Conservation (phyloP, 2,113 vertebrate species). For the Todiramphus saurophagus region DNA sequence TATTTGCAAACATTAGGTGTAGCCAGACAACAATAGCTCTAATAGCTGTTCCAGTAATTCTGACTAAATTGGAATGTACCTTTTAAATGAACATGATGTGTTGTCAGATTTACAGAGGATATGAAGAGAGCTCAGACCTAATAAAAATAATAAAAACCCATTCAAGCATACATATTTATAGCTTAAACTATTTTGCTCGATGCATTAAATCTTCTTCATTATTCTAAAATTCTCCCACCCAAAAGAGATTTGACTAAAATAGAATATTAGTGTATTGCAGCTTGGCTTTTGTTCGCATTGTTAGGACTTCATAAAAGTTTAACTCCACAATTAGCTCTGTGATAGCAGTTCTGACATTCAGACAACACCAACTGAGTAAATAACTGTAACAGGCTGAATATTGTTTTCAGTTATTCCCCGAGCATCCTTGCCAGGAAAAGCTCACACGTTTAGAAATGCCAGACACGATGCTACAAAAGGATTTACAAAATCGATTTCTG, state of each 20-base stretch:
- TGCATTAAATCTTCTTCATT: neutral
- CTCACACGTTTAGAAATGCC: neutral
- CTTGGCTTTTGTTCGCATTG: neutral
- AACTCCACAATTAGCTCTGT: constrained; percentile 7
- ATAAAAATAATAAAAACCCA: constrained; percentile 28
- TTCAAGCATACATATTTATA: constrained; percentile 1
- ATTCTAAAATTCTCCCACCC: neutral
- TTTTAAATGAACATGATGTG: neutral
- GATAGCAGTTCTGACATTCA: constrained; percentile 5
- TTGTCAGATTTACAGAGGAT: constrained; percentile 4
- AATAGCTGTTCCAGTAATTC: constrained; percentile 29
- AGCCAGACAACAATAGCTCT: constrained; percentile 23
- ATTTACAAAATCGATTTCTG: neutral
- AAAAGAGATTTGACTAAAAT: neutral
- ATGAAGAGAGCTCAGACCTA: neutral
- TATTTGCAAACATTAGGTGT: constrained; percentile 51
- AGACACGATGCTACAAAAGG: neutral
- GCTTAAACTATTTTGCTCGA: constrained; percentile 1
- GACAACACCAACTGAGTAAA: neutral
- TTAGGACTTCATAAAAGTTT: constrained; percentile 6
- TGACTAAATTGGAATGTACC: neutral
- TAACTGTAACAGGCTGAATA: neutral
- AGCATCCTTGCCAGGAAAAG: neutral
- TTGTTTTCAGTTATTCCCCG: neutral
- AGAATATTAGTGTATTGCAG: neutral